phyloP scores from a whole-genome alignment of 2,113 vertebrate genomes.

The Seriola aureovittata region DNA sequence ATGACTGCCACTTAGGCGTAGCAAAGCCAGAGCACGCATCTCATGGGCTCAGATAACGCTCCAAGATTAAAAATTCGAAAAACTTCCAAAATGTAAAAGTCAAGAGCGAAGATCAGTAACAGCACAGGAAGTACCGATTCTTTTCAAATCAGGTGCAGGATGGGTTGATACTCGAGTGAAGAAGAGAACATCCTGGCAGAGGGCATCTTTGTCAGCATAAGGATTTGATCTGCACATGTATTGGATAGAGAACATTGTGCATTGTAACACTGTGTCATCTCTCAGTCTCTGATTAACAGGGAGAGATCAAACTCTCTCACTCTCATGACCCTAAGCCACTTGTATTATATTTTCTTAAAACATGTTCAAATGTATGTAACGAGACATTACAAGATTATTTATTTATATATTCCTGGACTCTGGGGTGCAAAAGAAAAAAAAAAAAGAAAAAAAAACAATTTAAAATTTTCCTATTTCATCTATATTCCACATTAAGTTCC shows the following conservation, averaged over 20 bases:
- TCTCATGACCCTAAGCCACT: not conserved
- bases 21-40: slow-evolving; percentile 1
- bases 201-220: not conserved
- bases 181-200: slow-evolving; percentile 11
- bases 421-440: not conserved
- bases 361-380: not conserved
- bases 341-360: not conserved
- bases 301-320: not conserved
- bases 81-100: not conserved
- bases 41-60: not conserved
- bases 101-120: not conserved
- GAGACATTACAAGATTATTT: not conserved
- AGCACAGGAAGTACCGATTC: not conserved
- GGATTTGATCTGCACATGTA: slow-evolving; percentile 30
- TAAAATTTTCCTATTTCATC: not conserved
- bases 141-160: not conserved
- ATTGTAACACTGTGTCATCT: not conserved
- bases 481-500: not conserved
- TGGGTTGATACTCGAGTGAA: not conserved
- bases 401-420: not conserved
- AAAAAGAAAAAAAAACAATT: not conserved
- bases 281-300: not conserved
- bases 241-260: slow-evolving; percentile 1
- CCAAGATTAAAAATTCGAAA: not conserved
- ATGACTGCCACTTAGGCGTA: not conserved